Evolutionary conservation across 2,888 invertebrate genomes (phyloP).

Genomic region (Margaritifera margaritifera): DNA sequence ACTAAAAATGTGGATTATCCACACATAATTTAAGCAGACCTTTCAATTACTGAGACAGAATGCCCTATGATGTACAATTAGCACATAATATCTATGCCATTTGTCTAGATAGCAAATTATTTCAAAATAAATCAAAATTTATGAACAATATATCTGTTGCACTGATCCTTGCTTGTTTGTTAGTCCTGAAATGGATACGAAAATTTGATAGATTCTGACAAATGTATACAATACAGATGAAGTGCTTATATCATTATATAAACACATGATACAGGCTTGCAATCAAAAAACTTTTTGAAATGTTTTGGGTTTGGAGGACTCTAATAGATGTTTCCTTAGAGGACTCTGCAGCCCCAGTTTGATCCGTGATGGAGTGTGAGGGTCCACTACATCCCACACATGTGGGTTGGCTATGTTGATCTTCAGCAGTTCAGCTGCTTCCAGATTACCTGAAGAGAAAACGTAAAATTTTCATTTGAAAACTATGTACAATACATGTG

Average conservation of each 20-base stretch:
- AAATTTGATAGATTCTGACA: too few species aligned
- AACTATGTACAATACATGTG: neutral
- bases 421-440: slow-evolving; percentile 52
- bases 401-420: slow-evolving; percentile 48
- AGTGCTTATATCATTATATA: slow-evolving; percentile 4
- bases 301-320: slow-evolving; percentile 31
- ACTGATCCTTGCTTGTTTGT: too few species aligned
- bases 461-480: neutral
- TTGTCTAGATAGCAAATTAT: too few species aligned
- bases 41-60: too few species aligned
- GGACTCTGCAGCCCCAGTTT: slow-evolving; percentile 56
- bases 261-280: slow-evolving; percentile 14
- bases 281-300: slow-evolving; percentile 15
- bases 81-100: too few species aligned
- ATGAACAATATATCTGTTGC: too few species aligned
- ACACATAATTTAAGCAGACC: too few species aligned
- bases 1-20: too few species aligned
- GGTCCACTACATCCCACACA: slow-evolving; percentile 59
- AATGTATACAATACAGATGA: neutral
- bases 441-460: slow-evolving; percentile 46
- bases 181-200: too few species aligned
- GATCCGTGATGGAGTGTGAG: slow-evolving; percentile 58
- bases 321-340: slow-evolving; percentile 43
- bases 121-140: too few species aligned
- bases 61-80: too few species aligned